Percentiles rank a stretch among this genome's conserved stretches.
Evolutionary conservation across 2,888 invertebrate genomes (phyloP).

Genomic region (Marasmarcha lunaedactyla): DNA sequence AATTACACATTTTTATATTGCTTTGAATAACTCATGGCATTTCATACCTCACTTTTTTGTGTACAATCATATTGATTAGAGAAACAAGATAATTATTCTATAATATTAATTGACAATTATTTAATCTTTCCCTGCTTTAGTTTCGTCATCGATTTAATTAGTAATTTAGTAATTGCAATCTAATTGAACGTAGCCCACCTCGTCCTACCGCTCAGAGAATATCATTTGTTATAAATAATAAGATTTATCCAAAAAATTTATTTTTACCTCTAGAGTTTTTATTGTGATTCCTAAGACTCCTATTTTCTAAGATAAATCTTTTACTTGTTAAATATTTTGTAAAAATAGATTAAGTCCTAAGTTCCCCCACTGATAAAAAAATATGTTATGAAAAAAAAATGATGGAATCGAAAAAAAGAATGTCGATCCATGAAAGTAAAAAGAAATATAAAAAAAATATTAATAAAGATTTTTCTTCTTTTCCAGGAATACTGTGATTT

Average conservation of each 20-base stretch:
- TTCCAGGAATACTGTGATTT: conserved; percentile 14
- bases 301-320: background rate
- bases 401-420: conserved; percentile 2
- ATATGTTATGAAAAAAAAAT: background rate
- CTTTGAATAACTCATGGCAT: too few relatives aligned
- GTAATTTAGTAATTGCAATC: too few relatives aligned
- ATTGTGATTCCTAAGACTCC: background rate
- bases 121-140: too few relatives aligned
- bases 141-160: too few relatives aligned
- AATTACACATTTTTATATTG: too few relatives aligned
- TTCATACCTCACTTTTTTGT: too few relatives aligned
- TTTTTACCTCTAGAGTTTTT: background rate
- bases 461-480: conserved; percentile 15
- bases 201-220: background rate
- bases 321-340: background rate
- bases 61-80: too few relatives aligned
- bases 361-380: too few relatives aligned
- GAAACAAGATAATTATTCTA: too few relatives aligned
- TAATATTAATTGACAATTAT: too few relatives aligned
- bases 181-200: background rate
- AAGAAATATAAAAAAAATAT: conserved; percentile 5
- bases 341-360: background rate
- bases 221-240: background rate
- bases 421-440: conserved; percentile 7
- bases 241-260: background rate